A percentile compares a stretch with the other conserved stretches of the same genome.
Evolutionary conservation across 2,888 invertebrate species (phyloP).

Genomic region (Andrena bicolor): DNA sequence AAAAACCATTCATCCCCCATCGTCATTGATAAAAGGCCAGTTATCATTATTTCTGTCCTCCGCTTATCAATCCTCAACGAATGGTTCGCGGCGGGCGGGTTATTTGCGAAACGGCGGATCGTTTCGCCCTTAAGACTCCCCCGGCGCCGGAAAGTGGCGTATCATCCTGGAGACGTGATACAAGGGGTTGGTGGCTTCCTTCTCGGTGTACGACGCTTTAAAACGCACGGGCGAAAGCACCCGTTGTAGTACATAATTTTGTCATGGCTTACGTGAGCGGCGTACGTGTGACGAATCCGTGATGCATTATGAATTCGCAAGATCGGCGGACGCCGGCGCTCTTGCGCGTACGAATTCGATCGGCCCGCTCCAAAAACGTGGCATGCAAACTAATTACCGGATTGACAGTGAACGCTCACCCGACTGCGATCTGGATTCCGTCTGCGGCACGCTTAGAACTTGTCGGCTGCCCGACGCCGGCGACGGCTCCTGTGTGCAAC

Average conservation of each 20-base stretch:
- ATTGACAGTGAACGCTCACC: slow-evolving; percentile 63
- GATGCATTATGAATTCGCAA: slow-evolving; percentile 64
- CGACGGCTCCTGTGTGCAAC: slow-evolving; percentile 44
- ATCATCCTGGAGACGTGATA: neutral
- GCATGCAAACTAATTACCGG: slow-evolving; percentile 64
- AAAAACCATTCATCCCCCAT: neutral
- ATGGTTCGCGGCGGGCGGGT: neutral
- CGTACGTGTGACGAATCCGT: slow-evolving; percentile 59
- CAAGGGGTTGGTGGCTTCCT: slow-evolving; percentile 42
- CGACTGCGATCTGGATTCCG: slow-evolving; percentile 56
- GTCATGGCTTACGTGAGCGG: slow-evolving; percentile 66
- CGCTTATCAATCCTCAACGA: slow-evolving; percentile 7
- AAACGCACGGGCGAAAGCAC: slow-evolving; percentile 49
- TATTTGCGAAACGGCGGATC: slow-evolving; percentile 26
- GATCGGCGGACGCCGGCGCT: slow-evolving; percentile 43
- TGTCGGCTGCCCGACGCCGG: slow-evolving; percentile 41
- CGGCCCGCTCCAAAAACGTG: slow-evolving; percentile 62
- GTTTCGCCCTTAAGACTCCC: slow-evolving; percentile 11
- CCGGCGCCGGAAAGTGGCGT: neutral
- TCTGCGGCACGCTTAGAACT: slow-evolving; percentile 50
- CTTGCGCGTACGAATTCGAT: slow-evolving; percentile 58
- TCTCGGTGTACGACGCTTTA: slow-evolving; percentile 34
- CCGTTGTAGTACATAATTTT: slow-evolving; percentile 64
- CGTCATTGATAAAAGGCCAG: slow-evolving; percentile 5
- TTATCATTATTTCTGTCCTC: neutral